Conservation (phyloP, 2,797 vertebrate genomes). For the Alcedo quadribrachys region DNA sequence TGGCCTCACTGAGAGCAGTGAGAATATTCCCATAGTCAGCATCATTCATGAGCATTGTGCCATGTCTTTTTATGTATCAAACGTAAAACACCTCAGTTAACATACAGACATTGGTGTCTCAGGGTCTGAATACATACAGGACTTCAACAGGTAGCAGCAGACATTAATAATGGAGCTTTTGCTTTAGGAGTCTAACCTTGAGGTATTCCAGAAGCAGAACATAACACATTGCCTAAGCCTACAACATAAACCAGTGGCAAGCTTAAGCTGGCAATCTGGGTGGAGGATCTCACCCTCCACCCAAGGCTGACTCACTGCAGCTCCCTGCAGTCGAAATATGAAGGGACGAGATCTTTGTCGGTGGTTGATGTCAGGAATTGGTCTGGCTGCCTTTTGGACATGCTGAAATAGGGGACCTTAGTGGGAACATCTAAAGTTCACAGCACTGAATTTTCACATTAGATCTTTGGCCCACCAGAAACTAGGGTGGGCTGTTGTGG, state of each 20-base stretch:
- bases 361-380: background rate
- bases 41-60: rapidly evolving
- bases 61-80: background rate
- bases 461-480: background rate
- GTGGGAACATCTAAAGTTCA: background rate
- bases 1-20: rapidly evolving
- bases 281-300: conserved; percentile 58
- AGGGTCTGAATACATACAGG: background rate
- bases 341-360: conserved; percentile 9
- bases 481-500: background rate
- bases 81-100: background rate
- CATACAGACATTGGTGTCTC: background rate
- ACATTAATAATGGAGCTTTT: background rate
- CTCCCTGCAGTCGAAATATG: background rate
- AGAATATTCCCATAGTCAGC: background rate
- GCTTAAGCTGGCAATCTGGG: conserved; percentile 58
- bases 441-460: background rate
- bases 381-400: background rate
- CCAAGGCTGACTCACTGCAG: conserved; percentile 57
- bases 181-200: background rate
- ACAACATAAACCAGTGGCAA: conserved; percentile 41
- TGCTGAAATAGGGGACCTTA: background rate
- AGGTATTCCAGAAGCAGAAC: conserved; percentile 20
- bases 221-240: conserved; percentile 16
- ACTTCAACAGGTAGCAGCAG: background rate